phyloP scores from a whole-genome alignment of 2,888 invertebrate genomes.

The Pandemis heparana region DNA sequence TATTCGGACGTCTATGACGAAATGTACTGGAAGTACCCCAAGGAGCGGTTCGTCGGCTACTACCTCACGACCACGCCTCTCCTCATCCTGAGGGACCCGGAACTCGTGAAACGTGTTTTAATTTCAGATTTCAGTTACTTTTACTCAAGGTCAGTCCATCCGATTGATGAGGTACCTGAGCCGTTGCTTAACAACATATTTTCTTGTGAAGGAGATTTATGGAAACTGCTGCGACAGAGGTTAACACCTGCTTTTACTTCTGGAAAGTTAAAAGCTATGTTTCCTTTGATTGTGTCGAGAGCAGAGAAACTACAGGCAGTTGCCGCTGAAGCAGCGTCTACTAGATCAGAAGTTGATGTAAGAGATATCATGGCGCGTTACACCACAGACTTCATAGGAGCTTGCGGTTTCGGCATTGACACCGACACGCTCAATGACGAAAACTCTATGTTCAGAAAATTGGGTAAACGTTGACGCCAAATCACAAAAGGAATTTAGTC shows the following conservation, averaged over 20 bases:
- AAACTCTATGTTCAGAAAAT: constrained; percentile 47
- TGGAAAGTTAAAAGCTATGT: constrained; percentile 51
- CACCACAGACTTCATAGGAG: constrained; percentile 48
- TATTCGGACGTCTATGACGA: constrained; percentile 41
- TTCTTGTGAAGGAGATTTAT: constrained; percentile 48
- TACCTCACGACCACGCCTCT: constrained; percentile 43
- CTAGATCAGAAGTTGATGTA: constrained; percentile 30
- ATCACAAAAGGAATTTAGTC: too few species aligned
- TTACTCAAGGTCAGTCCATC: constrained; percentile 43
- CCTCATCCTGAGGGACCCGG: constrained; percentile 49
- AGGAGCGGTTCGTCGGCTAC: constrained; percentile 46
- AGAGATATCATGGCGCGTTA: constrained; percentile 48
- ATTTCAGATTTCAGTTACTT: constrained; percentile 48
- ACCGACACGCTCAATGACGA: constrained; percentile 45
- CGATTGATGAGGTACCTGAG: constrained; percentile 43
- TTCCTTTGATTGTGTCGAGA: constrained; percentile 48
- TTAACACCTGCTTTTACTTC: constrained; percentile 48
- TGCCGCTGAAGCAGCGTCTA: constrained; percentile 26
- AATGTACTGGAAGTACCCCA: constrained; percentile 46
- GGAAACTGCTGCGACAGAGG: constrained; percentile 45
- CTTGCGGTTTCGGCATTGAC: constrained; percentile 49
- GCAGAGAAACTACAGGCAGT: constrained; percentile 42
- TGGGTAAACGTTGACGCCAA: too few species aligned
- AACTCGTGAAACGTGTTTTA: constrained; percentile 47
- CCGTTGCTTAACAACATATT: constrained; percentile 48